phyloP scores from a whole-genome alignment of 2,888 invertebrate genomes.

The Yponomeuta cagnagella region DNA sequence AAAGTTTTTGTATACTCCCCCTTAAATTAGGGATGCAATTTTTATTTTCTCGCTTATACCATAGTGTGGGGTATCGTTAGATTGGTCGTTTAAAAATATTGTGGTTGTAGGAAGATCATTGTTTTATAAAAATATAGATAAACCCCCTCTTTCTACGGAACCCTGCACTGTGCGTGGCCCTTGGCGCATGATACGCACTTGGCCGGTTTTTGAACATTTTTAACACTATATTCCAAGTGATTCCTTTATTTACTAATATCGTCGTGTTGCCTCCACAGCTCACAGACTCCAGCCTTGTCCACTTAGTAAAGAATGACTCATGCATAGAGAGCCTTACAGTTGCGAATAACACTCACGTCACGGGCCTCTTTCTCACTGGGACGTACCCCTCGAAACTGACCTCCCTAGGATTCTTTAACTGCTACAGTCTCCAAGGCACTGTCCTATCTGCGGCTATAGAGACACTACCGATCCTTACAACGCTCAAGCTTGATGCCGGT shows the following conservation, averaged over 20 bases:
- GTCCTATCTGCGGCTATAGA: conserved; percentile 52
- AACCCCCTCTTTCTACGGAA: too few relatives aligned
- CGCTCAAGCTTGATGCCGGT: conserved; percentile 52
- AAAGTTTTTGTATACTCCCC: too few relatives aligned
- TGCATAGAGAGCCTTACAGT: conserved; percentile 49
- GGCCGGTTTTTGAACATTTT: too few relatives aligned
- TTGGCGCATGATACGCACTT: too few relatives aligned
- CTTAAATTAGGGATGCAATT: too few relatives aligned
- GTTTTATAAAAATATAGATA: too few relatives aligned
- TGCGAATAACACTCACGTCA: conserved; percentile 59
- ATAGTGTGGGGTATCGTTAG: too few relatives aligned
- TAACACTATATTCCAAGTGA: too few relatives aligned
- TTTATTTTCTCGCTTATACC: too few relatives aligned
- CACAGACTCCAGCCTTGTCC: conserved; percentile 57
- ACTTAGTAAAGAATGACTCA: conserved; percentile 53
- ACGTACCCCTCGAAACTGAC: conserved; percentile 40
- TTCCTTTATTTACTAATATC: not conserved
- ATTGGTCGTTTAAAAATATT: too few relatives aligned
- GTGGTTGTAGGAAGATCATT: too few relatives aligned
- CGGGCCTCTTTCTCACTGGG: conserved; percentile 57
- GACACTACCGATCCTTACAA: conserved; percentile 42
- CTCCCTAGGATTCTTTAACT: conserved; percentile 56
- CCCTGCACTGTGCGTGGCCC: too few relatives aligned
- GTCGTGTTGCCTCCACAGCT: conserved; percentile 38
- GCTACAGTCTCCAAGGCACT: conserved; percentile 59